A percentile compares a stretch with the other conserved stretches of the same genome.
Evolutionary conservation across 2,797 vertebrate genomes (phyloP).

Genomic region (Danionella dracula): DNA sequence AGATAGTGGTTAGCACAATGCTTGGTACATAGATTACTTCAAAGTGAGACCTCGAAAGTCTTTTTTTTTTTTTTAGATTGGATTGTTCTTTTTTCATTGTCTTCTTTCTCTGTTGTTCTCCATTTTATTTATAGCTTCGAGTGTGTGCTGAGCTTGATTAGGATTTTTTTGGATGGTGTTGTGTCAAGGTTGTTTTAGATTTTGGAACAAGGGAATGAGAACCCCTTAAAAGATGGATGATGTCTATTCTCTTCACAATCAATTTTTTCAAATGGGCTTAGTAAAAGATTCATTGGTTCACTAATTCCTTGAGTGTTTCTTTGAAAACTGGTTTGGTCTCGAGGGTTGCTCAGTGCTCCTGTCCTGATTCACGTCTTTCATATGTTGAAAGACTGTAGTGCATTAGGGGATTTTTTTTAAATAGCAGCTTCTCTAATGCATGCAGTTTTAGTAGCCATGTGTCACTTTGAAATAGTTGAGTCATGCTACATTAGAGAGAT

Average conservation of each 20-base stretch:
- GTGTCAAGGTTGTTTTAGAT: neutral
- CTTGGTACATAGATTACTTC: slow-evolving; percentile 20
- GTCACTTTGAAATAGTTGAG: neutral
- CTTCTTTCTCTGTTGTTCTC: slow-evolving; percentile 22
- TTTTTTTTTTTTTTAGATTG: slow-evolving; percentile 20
- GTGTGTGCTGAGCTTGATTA: slow-evolving; percentile 1
- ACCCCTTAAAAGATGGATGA: slow-evolving; percentile 28
- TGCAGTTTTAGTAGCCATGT: neutral
- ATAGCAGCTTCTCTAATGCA: neutral
- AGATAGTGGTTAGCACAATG: slow-evolving; percentile 15
- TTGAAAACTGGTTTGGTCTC: too few relatives aligned
- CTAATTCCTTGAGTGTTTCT: neutral
- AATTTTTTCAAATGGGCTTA: neutral
- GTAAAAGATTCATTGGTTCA: neutral
- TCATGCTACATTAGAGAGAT: neutral
- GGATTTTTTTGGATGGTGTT: neutral
- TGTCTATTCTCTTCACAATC: neutral
- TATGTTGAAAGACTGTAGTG: neutral
- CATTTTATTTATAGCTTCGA: slow-evolving; percentile 32
- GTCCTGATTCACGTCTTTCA: neutral
- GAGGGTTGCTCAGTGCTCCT: too few relatives aligned
- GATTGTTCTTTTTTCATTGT: neutral
- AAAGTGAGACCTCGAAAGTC: slow-evolving; percentile 24
- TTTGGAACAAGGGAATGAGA: slow-evolving; percentile 2
- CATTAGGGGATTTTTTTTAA: neutral